Evolutionary conservation across 2,797 vertebrate genomes (phyloP).

Genomic region (Acanthopagrus latus): DNA sequence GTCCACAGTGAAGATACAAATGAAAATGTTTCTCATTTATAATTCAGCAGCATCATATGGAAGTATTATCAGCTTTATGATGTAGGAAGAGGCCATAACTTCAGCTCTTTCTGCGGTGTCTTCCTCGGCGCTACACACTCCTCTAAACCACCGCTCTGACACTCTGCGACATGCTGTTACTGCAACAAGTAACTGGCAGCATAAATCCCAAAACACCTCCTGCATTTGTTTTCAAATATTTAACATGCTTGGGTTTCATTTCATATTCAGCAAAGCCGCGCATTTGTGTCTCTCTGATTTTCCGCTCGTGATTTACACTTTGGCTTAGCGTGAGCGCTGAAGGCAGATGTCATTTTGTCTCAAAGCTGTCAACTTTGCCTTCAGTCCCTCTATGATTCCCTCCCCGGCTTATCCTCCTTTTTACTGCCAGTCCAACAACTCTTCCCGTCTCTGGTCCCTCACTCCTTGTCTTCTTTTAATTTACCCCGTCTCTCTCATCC

Average conservation of each 20-base stretch:
- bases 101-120: background rate
- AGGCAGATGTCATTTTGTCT: conserved; percentile 46
- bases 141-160: background rate
- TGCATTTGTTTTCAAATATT: conserved; percentile 27
- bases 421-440: conserved; percentile 18
- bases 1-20: background rate
- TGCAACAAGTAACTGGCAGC: conserved; percentile 24
- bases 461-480: background rate
- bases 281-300: conserved; percentile 47
- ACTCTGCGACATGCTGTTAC: background rate
- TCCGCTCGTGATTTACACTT: conserved; percentile 17
- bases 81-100: background rate
- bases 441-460: conserved; percentile 1
- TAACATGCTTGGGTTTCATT: conserved; percentile 28
- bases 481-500: background rate
- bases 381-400: background rate
- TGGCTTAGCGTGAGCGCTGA: conserved; percentile 18
- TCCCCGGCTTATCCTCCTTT: conserved; percentile 30
- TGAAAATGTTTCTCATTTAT: conserved; percentile 1
- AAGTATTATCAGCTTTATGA: background rate
- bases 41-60: background rate
- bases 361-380: conserved; percentile 30
- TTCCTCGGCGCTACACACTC: background rate
- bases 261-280: conserved; percentile 22
- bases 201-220: conserved; percentile 24